Base-by-base conservation (phyloP, 2,797 vertebrate genomes). In the Eulemur coronatus region DNA sequence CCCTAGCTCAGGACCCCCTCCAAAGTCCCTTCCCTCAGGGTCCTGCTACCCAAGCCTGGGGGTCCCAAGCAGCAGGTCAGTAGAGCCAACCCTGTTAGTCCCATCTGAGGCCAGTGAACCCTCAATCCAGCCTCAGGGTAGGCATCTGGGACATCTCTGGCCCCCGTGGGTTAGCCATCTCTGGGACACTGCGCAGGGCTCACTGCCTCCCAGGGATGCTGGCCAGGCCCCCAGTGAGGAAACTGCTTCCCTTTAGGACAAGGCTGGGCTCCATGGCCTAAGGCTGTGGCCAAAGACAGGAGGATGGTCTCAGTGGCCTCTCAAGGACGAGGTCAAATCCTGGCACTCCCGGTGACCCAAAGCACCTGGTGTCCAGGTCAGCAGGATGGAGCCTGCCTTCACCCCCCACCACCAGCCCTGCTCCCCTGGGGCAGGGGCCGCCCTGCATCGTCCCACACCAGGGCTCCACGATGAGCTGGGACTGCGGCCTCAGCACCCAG, bases 351-450 rank as follows among this genome's bases (percentile, higher is more conserved):
- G 52, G 38, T 61, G 89, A 67, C 22, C 48, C 75, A 43, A 43
- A 78, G 69, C 22, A 26, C 2, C 38, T 11, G 5, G 63, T 26
- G 67, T 35, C 15, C 17, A 26, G 69, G 72, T n/a, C 30, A 10
- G 41, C 6, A 50, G 48, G 30, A 67, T 4, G 15, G 57, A 38
- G 15, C 52, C 38, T 4, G 1, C 17, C 33, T 26, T 7, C 50
- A 48, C 10, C 1, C 8, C 41, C 8, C 38, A 28, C n/a, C 76
- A 28, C 5, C 41, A 55, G 15, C 5, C 15, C 2, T 0, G 38
- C 69, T 24, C 4, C 12, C n/a, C 50, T 2, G 3, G 28, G 6
- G 7, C n/a, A 33, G 55, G 14, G 5, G 35, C 1, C 0, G 0
- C 7, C 52, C 14, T n/a, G 5, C 1, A 3, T 4, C 6, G 9